These are phyloP conservation scores for Tribolium freemani DNA, from an alignment of 2,888 invertebrate species.

Conservation along the genomic window DNA sequence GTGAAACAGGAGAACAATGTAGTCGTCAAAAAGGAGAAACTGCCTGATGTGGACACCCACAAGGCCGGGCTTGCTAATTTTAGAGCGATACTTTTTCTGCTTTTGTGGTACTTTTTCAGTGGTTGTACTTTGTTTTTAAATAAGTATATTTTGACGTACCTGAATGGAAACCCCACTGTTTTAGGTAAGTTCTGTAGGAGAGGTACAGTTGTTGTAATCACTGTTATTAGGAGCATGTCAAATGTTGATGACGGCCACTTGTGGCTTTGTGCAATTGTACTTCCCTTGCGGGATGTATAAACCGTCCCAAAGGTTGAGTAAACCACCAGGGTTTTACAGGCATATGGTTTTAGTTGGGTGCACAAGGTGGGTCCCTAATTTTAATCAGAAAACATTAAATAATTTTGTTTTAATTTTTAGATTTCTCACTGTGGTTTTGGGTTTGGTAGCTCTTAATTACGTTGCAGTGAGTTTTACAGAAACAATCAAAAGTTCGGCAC, in stretches of 20 bases:
- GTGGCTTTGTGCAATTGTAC: constrained; percentile 82
- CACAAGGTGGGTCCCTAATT: constrained; percentile 70
- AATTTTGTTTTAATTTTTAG: constrained; percentile 63
- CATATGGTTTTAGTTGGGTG: constrained; percentile 83
- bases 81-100: constrained; percentile 74
- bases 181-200: constrained; percentile 71
- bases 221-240: constrained; percentile 76
- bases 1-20: constrained; percentile 23
- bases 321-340: constrained; percentile 79
- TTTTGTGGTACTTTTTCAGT: constrained; percentile 84
- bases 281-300: constrained; percentile 82
- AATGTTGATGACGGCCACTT: constrained; percentile 81
- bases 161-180: constrained; percentile 80
- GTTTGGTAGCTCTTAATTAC: constrained; percentile 81
- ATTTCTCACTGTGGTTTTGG: constrained; percentile 81
- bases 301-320: constrained; percentile 71
- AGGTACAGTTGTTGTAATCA: constrained; percentile 10
- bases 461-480: constrained; percentile 87
- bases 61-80: constrained; percentile 71
- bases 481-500: constrained; percentile 85
- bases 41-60: constrained; percentile 31
- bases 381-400: too few relatives aligned
- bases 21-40: constrained; percentile 12
- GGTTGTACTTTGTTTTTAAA: constrained; percentile 83
- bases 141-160: constrained; percentile 81